phyloP scores from a whole-genome alignment of 2,113 vertebrate genomes.

The Phainopepla nitens region DNA sequence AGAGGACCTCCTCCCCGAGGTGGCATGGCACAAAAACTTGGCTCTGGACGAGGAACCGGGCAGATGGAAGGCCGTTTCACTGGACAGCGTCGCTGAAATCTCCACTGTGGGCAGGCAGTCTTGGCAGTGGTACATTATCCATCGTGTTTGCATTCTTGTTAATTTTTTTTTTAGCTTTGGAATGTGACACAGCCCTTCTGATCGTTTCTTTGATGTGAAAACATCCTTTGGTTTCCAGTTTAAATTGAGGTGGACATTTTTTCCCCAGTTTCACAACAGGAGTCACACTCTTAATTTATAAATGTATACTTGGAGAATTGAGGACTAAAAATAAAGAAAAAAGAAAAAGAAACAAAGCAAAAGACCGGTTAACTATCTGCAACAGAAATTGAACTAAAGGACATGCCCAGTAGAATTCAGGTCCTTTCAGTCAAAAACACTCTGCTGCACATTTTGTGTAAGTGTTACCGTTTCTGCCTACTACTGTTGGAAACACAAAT shows the following conservation, averaged over 20 bases:
- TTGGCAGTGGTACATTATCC: slow-evolving; percentile 86
- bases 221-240: slow-evolving; percentile 83
- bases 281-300: slow-evolving; percentile 89
- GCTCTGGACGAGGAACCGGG: slow-evolving; percentile 83
- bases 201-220: slow-evolving; percentile 90
- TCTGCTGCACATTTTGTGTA: slow-evolving; percentile 89
- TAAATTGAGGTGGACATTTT: slow-evolving; percentile 88
- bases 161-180: slow-evolving; percentile 88
- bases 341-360: background rate
- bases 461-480: slow-evolving; percentile 81
- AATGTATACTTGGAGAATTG: slow-evolving; percentile 79
- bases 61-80: slow-evolving; percentile 89
- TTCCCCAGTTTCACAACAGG: slow-evolving; percentile 82
- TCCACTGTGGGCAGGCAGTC: slow-evolving; percentile 59
- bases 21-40: slow-evolving; percentile 87
- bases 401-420: slow-evolving; percentile 70
- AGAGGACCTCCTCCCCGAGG: slow-evolving; percentile 88
- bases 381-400: slow-evolving; percentile 73
- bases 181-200: slow-evolving; percentile 95
- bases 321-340: slow-evolving; percentile 65
- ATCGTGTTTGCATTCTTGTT: slow-evolving; percentile 92
- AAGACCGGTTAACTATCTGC: slow-evolving; percentile 70
- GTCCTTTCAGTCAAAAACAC: slow-evolving; percentile 73
- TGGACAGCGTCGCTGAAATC: slow-evolving; percentile 85
- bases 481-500: slow-evolving; percentile 83